A percentile compares a stretch with the other conserved stretches of the same genome.
phyloP scores from a whole-genome alignment of 2,113 vertebrate genomes.

The Lepus europaeus region DNA sequence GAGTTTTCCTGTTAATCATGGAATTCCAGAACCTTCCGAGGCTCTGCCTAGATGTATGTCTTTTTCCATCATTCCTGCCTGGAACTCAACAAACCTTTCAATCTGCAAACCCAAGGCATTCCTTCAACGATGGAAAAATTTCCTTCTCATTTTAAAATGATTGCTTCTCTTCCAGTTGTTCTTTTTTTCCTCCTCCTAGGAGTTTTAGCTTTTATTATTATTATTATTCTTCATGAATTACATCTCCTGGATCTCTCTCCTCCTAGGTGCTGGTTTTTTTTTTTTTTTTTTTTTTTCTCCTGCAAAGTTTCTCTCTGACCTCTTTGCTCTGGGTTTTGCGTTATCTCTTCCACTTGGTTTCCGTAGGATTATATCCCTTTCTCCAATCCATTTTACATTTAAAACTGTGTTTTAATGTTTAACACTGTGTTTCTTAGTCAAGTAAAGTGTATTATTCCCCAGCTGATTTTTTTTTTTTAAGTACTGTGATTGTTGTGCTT shows the following conservation, averaged over 20 bases:
- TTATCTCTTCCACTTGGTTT: not conserved
- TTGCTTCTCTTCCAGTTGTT: slow-evolving; percentile 31
- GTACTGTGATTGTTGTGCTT: not conserved
- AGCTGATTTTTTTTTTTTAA: not conserved
- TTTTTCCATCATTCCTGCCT: slow-evolving; percentile 81
- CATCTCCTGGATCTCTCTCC: not conserved
- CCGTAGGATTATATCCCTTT: not conserved
- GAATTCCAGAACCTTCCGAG: slow-evolving; percentile 66
- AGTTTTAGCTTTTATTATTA: not conserved
- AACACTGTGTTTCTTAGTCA: not conserved
- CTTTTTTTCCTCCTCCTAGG: slow-evolving; percentile 36
- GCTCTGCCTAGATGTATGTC: slow-evolving; percentile 46
- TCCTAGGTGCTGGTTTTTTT: not conserved
- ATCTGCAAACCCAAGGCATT: slow-evolving; percentile 54
- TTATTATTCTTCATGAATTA: slow-evolving; percentile 19
- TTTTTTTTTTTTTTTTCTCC: not conserved
- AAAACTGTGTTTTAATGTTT: slow-evolving; percentile 22
- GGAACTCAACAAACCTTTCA: slow-evolving; percentile 67
- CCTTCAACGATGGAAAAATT: slow-evolving; percentile 69
- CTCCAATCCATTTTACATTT: slow-evolving; percentile 34
- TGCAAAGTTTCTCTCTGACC: not conserved
- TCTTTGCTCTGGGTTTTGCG: slow-evolving; percentile 23
- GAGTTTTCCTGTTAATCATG: slow-evolving; percentile 68
- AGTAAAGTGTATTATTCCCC: not conserved
- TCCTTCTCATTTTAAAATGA: slow-evolving; percentile 61